phyloP scores from a whole-genome alignment of 2,113 vertebrate genomes.

The Mionectes macconnelli region DNA sequence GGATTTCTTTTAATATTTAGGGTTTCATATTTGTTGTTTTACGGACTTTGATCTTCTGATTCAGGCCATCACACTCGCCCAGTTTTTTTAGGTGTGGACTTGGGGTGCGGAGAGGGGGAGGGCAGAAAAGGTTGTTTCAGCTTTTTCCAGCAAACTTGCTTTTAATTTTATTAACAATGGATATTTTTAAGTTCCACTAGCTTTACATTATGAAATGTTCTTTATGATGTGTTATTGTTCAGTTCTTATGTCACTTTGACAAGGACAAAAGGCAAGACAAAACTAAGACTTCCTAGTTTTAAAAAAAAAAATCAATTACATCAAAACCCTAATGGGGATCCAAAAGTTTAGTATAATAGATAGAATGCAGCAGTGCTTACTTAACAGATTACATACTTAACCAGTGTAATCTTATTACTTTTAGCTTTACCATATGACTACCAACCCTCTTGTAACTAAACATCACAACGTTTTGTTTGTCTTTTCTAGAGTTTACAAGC shows the following conservation, averaged over 20 bases:
- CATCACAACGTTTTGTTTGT: not conserved
- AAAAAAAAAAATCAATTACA: not conserved
- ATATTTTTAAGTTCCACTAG: not conserved
- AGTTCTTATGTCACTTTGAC: not conserved
- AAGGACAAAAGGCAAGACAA: not conserved
- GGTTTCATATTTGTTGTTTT: not conserved
- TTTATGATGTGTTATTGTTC: not conserved
- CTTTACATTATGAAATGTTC: not conserved
- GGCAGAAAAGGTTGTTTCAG: not conserved
- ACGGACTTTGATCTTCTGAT: not conserved
- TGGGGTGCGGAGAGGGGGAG: not conserved
- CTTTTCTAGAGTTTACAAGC: slow-evolving; percentile 90
- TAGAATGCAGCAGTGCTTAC: not conserved
- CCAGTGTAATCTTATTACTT: not conserved
- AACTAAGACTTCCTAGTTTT: not conserved
- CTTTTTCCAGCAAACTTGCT: not conserved
- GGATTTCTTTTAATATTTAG: not conserved
- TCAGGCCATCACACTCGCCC: not conserved
- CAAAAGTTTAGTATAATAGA: not conserved
- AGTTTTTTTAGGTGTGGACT: not conserved
- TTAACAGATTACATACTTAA: not conserved
- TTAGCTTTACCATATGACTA: not conserved
- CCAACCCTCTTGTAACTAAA: not conserved
- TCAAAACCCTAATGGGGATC: not conserved
- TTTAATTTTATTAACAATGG: not conserved